These are phyloP conservation scores for Pyrocoelia pectoralis DNA, from an alignment of 2,888 invertebrate genomes.

Conservation along the genomic window DNA sequence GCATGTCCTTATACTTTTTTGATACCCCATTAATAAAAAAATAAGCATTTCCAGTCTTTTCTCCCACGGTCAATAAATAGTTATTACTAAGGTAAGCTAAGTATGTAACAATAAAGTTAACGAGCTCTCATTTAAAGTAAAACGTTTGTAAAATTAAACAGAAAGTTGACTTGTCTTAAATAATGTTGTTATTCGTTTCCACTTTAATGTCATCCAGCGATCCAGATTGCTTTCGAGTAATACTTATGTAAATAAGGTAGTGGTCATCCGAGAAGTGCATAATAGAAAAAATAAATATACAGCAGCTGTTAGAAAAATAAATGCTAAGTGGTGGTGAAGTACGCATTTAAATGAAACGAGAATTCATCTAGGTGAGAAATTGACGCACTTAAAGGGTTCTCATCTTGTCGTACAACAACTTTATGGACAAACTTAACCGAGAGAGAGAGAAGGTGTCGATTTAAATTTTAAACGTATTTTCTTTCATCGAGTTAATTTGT, in stretches of 20 bases:
- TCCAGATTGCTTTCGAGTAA: conserved; percentile 32
- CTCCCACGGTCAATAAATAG: no score
- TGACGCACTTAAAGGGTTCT: conserved; percentile 18
- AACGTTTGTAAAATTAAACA: no score
- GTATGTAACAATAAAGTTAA: no score
- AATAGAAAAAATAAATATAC: conserved; percentile 35
- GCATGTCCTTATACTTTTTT: no score
- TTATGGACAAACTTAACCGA: not conserved
- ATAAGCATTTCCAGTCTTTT: no score
- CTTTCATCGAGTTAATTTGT: no score
- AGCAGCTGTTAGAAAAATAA: conserved; percentile 37
- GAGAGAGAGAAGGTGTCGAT: no score
- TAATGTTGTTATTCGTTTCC: conserved; percentile 15
- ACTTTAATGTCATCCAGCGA: conserved; percentile 19
- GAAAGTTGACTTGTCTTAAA: not conserved
- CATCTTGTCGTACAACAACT: not conserved
- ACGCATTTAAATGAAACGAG: conserved; percentile 31
- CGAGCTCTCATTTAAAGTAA: no score
- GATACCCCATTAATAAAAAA: no score
- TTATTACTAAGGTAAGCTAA: no score
- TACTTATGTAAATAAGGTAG: conserved; percentile 35
- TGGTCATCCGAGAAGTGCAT: conserved; percentile 22
- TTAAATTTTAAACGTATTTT: no score
- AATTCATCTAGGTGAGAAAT: conserved; percentile 27
- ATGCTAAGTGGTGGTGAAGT: conserved; percentile 35